Evolutionary conservation across 2,888 invertebrate genomes (phyloP).

Genomic region (Drosophila paramelanica): DNA sequence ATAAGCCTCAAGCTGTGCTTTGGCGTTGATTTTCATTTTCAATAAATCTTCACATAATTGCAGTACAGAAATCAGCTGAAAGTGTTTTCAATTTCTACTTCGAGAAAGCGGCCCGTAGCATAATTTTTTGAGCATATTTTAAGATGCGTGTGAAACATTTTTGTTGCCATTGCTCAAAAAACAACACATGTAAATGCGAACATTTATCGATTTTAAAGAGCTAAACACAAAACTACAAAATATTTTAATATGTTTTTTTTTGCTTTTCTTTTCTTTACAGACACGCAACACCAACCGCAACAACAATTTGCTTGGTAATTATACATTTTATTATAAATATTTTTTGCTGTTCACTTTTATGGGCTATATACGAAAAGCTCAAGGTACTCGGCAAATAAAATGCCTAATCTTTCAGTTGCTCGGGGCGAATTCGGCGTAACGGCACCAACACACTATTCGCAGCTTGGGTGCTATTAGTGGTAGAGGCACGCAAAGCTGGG

Average conservation of each 20-base stretch:
- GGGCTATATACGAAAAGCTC: background rate
- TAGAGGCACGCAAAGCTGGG: conserved; percentile 56
- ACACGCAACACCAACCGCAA: conserved; percentile 37
- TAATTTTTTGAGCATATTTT: conserved; percentile 9
- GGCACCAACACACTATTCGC: conserved; percentile 30
- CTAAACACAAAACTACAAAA: conserved; percentile 29
- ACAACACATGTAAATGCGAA: conserved; percentile 44
- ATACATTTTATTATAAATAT: conserved; percentile 14
- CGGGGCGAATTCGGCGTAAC: conserved; percentile 26
- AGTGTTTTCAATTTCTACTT: conserved; percentile 57
- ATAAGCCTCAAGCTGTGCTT: conserved; percentile 41
- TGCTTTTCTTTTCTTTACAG: conserved; percentile 41
- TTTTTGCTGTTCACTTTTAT: background rate
- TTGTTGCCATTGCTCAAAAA: conserved; percentile 30
- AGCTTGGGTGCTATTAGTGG: conserved; percentile 34
- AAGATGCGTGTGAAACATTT: conserved; percentile 68
- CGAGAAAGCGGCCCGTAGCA: conserved; percentile 50
- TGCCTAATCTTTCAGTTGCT: background rate
- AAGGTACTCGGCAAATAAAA: conserved; percentile 8
- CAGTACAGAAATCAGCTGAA: conserved; percentile 41
- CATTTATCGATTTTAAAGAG: conserved; percentile 38
- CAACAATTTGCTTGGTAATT: conserved; percentile 48
- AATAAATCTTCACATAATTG: conserved; percentile 48
- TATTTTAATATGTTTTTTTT: conserved; percentile 42
- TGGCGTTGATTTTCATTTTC: conserved; percentile 38